phyloP scores from a whole-genome alignment of 2,888 invertebrate species.

The Lapara coniferarum region DNA sequence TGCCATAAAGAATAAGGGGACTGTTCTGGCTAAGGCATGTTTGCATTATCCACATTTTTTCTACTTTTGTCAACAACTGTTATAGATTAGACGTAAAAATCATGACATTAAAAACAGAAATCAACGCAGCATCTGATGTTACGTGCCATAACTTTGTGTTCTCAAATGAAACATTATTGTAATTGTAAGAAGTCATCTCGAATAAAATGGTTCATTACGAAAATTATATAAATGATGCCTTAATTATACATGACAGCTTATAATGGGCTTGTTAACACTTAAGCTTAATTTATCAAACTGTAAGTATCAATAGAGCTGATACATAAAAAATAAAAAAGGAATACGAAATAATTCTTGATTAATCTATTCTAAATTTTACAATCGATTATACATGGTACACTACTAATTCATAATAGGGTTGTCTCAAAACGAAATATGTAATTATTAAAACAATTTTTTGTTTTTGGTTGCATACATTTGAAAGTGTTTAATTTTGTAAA shows the following conservation, averaged over 20 bases:
- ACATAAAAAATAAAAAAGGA: too few relatives aligned
- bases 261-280: background rate
- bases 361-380: too few relatives aligned
- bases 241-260: background rate
- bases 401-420: too few relatives aligned
- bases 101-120: slow-evolving; percentile 61
- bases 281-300: too few relatives aligned
- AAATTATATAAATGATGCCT: background rate
- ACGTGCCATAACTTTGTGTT: slow-evolving; percentile 78
- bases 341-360: too few relatives aligned
- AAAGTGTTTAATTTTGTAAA: too few relatives aligned
- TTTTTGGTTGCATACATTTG: too few relatives aligned
- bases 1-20: too few relatives aligned
- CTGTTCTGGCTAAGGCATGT: background rate
- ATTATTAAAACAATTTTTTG: too few relatives aligned
- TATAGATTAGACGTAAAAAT: slow-evolving; percentile 53
- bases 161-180: slow-evolving; percentile 51
- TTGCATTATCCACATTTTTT: background rate
- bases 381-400: too few relatives aligned
- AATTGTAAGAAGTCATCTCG: slow-evolving; percentile 51
- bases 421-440: too few relatives aligned
- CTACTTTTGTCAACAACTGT: slow-evolving; percentile 44
- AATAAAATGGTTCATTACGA: slow-evolving; percentile 48
- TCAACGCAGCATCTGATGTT: slow-evolving; percentile 71
- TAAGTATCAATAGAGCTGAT: too few relatives aligned